A percentile compares a stretch with the other conserved stretches of the same genome.
Conservation (phyloP, 2,113 vertebrate species). For the Sinosuthora webbiana region DNA sequence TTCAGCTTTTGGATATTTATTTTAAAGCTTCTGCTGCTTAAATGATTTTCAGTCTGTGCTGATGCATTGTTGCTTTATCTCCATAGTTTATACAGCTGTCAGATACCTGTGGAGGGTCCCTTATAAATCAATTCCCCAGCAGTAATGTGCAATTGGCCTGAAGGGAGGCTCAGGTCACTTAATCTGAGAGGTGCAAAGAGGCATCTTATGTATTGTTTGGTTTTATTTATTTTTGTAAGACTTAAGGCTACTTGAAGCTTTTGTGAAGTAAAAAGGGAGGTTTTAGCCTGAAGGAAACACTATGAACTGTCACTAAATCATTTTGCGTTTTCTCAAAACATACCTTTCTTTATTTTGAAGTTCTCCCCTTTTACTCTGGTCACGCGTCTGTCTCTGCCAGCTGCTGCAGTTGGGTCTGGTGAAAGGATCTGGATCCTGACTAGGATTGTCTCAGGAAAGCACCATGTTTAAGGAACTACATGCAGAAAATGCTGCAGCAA, state of each 20-base stretch:
- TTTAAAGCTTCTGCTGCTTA: slow-evolving; percentile 11
- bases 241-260: not conserved
- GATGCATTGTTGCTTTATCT: slow-evolving; percentile 18
- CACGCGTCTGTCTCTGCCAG: slow-evolving; percentile 21
- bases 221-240: slow-evolving; percentile 31
- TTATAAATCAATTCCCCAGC: slow-evolving; percentile 24
- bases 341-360: not conserved
- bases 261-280: not conserved
- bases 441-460: slow-evolving; percentile 29
- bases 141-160: slow-evolving; percentile 9
- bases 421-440: slow-evolving; percentile 63
- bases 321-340: not conserved
- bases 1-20: not conserved
- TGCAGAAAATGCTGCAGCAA: not conserved
- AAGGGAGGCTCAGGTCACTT: slow-evolving; percentile 22
- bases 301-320: not conserved
- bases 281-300: not conserved
- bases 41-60: slow-evolving; percentile 34
- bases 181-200: slow-evolving; percentile 37
- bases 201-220: not conserved
- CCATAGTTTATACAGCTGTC: slow-evolving; percentile 47
- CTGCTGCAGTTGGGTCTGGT: slow-evolving; percentile 57
- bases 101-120: slow-evolving; percentile 43
- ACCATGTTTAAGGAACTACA: slow-evolving; percentile 1
- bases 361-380: slow-evolving; percentile 8